phyloP scores from a whole-genome alignment of 35 echinoderm and acorn worm species.

The Chiridota heheva region DNA sequence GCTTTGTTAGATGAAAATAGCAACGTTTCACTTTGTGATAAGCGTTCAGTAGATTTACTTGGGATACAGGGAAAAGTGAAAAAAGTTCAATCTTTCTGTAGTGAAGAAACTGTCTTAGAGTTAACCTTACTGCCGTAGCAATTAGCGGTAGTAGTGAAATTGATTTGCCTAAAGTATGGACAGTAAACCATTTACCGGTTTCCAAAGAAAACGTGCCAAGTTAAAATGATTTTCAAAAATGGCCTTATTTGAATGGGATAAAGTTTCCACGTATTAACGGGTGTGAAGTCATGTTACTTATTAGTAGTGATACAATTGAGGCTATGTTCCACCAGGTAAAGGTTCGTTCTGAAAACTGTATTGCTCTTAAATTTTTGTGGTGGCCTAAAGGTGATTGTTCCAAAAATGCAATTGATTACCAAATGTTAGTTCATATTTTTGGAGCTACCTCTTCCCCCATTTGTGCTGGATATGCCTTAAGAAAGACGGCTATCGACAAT shows the following conservation, averaged over 20 bases:
- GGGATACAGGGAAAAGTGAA: not conserved
- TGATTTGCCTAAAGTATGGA: not conserved
- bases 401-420: slow-evolving; percentile 2
- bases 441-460: slow-evolving; percentile 50
- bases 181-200: slow-evolving; percentile 8
- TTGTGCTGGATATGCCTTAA: slow-evolving; percentile 53
- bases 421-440: slow-evolving; percentile 68
- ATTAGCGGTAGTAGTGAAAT: not conserved
- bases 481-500: slow-evolving; percentile 59
- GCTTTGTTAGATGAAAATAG: too few species aligned
- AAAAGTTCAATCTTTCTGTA: not conserved
- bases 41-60: not conserved
- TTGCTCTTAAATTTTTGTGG: slow-evolving; percentile 53
- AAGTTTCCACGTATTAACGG: not conserved
- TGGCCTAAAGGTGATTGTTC: slow-evolving; percentile 52
- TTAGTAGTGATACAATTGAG: slow-evolving; percentile 52
- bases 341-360: slow-evolving; percentile 17
- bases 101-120: not conserved
- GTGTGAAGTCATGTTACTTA: not conserved
- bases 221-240: not conserved
- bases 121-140: too few species aligned
- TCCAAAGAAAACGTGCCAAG: not conserved
- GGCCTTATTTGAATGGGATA: slow-evolving; percentile 18
- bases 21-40: too few species aligned
- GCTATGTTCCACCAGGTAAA: slow-evolving; percentile 68